phyloP scores from a whole-genome alignment of 2,888 invertebrate genomes.

The Oscheius myriophilus region DNA sequence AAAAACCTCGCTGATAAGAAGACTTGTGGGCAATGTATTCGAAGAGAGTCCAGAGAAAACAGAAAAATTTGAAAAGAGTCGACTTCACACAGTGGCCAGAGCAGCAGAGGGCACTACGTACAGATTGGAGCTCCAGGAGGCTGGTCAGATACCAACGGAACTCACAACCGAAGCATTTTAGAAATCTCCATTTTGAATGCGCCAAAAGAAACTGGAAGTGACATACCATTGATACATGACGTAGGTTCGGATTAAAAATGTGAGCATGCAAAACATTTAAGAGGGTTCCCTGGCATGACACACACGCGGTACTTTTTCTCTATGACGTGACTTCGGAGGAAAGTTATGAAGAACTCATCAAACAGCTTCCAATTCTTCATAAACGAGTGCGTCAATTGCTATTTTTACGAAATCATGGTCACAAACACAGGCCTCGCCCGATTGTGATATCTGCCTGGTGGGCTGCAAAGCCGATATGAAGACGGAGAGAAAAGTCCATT shows the following conservation, averaged over 20 bases:
- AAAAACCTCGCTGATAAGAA: slow-evolving; percentile 26
- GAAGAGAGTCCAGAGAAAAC: slow-evolving; percentile 11
- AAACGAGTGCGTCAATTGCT: slow-evolving; percentile 21
- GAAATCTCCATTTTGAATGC: slow-evolving; percentile 4
- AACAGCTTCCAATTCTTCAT: slow-evolving; percentile 11
- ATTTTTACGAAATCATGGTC: background rate
- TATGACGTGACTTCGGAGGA: slow-evolving; percentile 21
- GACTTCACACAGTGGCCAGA: slow-evolving; percentile 6
- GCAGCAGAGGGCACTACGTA: slow-evolving; percentile 5
- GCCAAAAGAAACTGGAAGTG: background rate
- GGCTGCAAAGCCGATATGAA: slow-evolving; percentile 22
- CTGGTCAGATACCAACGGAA: background rate
- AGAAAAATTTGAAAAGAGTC: slow-evolving; percentile 15
- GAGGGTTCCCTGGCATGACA: slow-evolving; percentile 27
- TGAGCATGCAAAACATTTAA: slow-evolving; percentile 1
- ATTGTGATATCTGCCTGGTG: slow-evolving; percentile 26
- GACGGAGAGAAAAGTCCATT: slow-evolving; percentile 10
- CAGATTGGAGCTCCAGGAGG: slow-evolving; percentile 25
- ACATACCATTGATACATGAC: slow-evolving; percentile 14
- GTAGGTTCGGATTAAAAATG: slow-evolving; percentile 1
- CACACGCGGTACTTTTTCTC: slow-evolving; percentile 20
- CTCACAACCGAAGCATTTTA: background rate
- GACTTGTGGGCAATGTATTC: slow-evolving; percentile 24
- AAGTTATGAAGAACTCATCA: slow-evolving; percentile 15
- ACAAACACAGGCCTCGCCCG: slow-evolving; percentile 22